Evolutionary conservation across 2,113 vertebrate species (phyloP).

Genomic region (Antechinus stuartii): DNA sequence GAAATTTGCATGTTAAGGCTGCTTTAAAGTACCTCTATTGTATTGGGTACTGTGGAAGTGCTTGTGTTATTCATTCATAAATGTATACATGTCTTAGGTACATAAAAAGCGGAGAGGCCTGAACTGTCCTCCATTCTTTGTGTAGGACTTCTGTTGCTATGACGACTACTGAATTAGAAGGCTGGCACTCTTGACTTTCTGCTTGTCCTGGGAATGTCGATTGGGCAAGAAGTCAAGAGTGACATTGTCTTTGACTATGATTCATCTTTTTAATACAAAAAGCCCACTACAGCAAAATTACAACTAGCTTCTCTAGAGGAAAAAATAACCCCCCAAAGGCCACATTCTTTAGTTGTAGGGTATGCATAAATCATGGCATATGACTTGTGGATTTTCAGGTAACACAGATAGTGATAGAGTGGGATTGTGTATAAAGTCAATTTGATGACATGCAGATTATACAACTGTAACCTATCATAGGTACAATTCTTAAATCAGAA

Average conservation of each 20-base stretch:
- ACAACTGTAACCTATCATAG: background rate
- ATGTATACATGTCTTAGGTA: slow-evolving; percentile 30
- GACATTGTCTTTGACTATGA: slow-evolving; percentile 50
- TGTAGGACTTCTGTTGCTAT: slow-evolving; percentile 53
- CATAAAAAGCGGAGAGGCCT: slow-evolving; percentile 54
- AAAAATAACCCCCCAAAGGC: slow-evolving; percentile 35
- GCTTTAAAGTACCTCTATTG: slow-evolving; percentile 52
- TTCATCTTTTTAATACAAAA: slow-evolving; percentile 37
- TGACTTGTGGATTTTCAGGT: background rate
- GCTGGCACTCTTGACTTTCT: slow-evolving; percentile 47
- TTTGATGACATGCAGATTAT: background rate
- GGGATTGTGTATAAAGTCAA: background rate
- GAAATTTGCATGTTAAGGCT: slow-evolving; percentile 44
- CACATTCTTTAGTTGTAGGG: background rate
- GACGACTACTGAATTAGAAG: slow-evolving; percentile 65
- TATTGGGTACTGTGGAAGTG: slow-evolving; percentile 22
- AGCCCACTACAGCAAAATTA: background rate
- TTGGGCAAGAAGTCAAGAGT: slow-evolving; percentile 64
- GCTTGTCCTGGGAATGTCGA: slow-evolving; percentile 47
- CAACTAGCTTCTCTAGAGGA: slow-evolving; percentile 24
- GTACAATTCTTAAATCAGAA: background rate
- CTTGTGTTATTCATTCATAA: slow-evolving; percentile 43
- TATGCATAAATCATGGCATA: background rate
- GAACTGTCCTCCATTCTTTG: slow-evolving; percentile 56
- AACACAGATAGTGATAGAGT: slow-evolving; percentile 14